Percentiles rank a stretch among this genome's conserved stretches.
These are phyloP conservation scores for Adineta ricciae DNA, from an alignment of 2,888 invertebrate species.

Conservation along the genomic window DNA sequence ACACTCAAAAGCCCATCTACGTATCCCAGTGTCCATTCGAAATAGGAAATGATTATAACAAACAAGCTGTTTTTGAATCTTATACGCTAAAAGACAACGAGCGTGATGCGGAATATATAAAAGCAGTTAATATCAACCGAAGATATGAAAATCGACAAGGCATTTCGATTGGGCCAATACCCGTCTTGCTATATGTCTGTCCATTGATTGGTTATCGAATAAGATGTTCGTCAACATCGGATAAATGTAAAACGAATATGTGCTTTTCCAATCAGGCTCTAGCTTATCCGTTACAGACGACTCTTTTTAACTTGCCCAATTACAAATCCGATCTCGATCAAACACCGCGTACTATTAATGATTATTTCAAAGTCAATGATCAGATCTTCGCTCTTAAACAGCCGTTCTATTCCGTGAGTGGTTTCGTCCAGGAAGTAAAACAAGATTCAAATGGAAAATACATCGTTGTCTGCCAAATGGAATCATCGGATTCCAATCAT, in stretches of 20 bases:
- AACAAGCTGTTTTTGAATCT: background rate
- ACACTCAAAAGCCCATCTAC: background rate
- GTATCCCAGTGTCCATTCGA: background rate
- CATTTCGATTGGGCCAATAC: background rate
- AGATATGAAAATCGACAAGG: background rate
- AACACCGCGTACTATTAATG: background rate
- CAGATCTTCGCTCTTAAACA: background rate
- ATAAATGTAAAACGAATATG: background rate
- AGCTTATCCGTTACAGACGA: constrained; percentile 1
- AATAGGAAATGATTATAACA: background rate
- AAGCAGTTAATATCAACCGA: background rate
- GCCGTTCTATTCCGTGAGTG: background rate
- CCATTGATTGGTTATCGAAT: constrained; percentile 8
- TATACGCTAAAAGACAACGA: background rate
- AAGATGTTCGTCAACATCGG: background rate
- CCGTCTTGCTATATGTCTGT: background rate
- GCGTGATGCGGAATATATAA: background rate
- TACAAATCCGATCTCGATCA: background rate
- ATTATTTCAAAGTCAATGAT: constrained; percentile 9
- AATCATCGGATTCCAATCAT: background rate
- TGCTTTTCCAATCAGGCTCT: constrained; percentile 21
- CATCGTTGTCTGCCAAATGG: background rate
- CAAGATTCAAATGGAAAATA: background rate
- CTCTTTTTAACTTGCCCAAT: background rate
- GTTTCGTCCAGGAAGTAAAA: background rate